Percentiles rank a stretch among this genome's conserved stretches.
phyloP scores from a whole-genome alignment of 2,797 vertebrate species.

The Melopsittacus undulatus region DNA sequence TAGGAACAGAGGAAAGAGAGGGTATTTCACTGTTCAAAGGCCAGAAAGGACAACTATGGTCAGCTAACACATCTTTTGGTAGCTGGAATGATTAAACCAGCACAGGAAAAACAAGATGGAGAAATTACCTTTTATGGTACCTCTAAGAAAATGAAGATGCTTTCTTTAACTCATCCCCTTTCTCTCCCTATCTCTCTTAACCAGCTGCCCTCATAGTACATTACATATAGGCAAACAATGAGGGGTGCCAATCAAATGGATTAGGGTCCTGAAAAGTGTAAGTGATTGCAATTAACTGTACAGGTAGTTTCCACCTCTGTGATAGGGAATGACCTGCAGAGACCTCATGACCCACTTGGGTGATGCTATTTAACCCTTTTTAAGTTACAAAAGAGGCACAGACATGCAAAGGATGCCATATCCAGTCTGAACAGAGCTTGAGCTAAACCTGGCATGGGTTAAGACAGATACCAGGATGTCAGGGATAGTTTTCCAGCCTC shows the following conservation, averaged over 20 bases:
- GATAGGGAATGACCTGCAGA: not conserved
- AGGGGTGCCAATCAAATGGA: not conserved
- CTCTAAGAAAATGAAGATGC: not conserved
- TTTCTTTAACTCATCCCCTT: not conserved
- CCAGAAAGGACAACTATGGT: not conserved
- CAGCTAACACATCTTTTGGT: not conserved
- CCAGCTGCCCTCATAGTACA: not conserved
- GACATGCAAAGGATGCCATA: not conserved
- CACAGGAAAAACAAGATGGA: not conserved
- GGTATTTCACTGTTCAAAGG: not conserved
- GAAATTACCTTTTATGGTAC: not conserved
- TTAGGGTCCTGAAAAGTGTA: not conserved
- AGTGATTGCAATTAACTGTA: not conserved
- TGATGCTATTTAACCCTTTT: not conserved
- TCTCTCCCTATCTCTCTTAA: not conserved
- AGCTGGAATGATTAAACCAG: not conserved
- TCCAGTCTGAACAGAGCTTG: not conserved
- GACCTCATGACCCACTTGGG: not conserved
- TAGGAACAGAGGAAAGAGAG: not conserved
- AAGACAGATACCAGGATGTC: not conserved
- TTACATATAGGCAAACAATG: not conserved
- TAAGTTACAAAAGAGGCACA: not conserved
- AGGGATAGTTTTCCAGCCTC: not conserved
- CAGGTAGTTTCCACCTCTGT: not conserved
- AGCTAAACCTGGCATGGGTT: not conserved